Evolutionary conservation across 2,113 vertebrate genomes (phyloP), one percentile per base, ranked within the genome.

Genomic region (Ammodramus savannarum): DNA sequence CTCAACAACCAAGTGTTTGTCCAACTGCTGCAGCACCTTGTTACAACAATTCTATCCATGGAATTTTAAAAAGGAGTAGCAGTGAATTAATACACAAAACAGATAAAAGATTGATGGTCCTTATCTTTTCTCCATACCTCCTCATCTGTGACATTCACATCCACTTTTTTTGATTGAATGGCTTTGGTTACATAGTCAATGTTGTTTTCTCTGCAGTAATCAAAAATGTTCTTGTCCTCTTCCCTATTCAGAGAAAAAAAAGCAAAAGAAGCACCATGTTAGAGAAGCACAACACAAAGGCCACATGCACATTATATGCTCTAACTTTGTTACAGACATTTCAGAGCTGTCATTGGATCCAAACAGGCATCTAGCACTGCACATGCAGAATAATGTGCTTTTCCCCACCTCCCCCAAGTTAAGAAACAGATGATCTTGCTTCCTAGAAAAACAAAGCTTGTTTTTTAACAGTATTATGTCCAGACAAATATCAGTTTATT

Each of bases 191-290:
- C 95, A 68, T 98, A 97, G 67, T 99, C 98, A 73, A 99, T 98
- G 98, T 99, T 99, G 97, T 99, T 99, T 98, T 99, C 99, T 98
- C 99, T 98, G 98, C 99, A 99, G 98, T 99, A 99, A 97, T 99
- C 99, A 97, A 99, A 99, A 95, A 99, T 99, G 95, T 99, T 99
- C 97, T 99, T 99, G 97, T 99, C 99, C 97, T 99, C 99, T 97
- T 99, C 99, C 97, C 99, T 99, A 76, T 91, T 97, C 69, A 96
- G 84, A 93, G 90, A 62, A 97, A 59, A 97, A 95, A 95, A 95
- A 87, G 51, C 86, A 95, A 83, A 89, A 92, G 69, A 79, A 76
- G 55, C 39, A 61, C 84, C 6, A 4, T n/a, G 52, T 97, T 96
- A 97, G n/a, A n/a, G n/a, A n/a, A n/a, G 49, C 17, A 79, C 63